Base-by-base conservation (phyloP, 1,140 invertebrate species). In the Phenacoccus solenopsis region DNA sequence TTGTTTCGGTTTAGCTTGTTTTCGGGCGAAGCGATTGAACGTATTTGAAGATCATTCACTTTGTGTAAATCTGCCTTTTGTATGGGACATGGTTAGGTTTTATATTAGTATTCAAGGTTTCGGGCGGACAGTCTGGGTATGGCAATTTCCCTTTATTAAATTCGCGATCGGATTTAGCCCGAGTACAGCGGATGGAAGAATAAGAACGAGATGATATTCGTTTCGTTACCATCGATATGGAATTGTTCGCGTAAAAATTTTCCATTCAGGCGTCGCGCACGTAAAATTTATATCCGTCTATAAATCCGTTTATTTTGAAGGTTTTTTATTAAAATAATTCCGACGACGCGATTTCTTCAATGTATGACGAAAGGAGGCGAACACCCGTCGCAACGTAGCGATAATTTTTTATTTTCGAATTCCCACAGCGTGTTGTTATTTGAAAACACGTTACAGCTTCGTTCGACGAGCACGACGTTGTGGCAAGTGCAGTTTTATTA, bases 81-180 rank as follows among this genome's bases (percentile, higher is more conserved):
- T 38, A 38, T 38, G 9, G 9, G n/a, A 38, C n/a, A 64, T 64
- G 59, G 20, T 64, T 10, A 20, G 59, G 22, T 64, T 9, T 64
- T 64, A 20, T 64, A 64, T 64, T 64, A 64, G 59, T 64, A 64
- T 64, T 64, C 59, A 64, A 10, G 25, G 4, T 10, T 64, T 64
- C 20, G 9, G 25, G 59, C 59, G 59, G 59, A 22, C 59, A 64
- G 25, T 64, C 25, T 64, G 22, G 59, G 21, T 64, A 24, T 64
- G 22, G 59, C 59, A 64, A 64, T 64, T 64, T 64, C 59, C 59
- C 59, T 64, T 64, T 64, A 64, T 64, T 64, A 64, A 64, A 64
- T 64, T 64, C 59, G 10, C 59, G 59, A 64, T 64, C 59, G 59
- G 59, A 64, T 64, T 64, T 64, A n/a, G n/a, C n/a, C n/a, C n/a